Base-by-base conservation (phyloP, 2,797 vertebrate species). In the Pachyuromys duprasi region DNA sequence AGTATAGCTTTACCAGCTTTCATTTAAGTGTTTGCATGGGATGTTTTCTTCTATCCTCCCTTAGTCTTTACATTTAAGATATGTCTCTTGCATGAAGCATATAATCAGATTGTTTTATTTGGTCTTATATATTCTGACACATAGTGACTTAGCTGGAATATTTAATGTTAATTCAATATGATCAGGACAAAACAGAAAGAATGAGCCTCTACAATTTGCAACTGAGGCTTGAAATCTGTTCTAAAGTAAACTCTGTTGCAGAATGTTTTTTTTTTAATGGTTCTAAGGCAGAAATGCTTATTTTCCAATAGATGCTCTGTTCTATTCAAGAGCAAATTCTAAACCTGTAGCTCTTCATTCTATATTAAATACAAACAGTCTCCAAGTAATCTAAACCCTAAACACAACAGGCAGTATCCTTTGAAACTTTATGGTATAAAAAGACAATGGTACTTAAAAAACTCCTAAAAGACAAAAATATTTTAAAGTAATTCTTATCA, bases 51-150 rank as follows among this genome's bases (percentile, higher is more conserved):
- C 33, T 15, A 60, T 42, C n/a, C 17, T 83, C 62, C 36, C 2
- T 79, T 39, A 18, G 31, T 84, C 70, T 92, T 92, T 62, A 69
- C 57, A 62, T 70, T 92, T 88, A 76, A 75, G 33, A 88, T 81
- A 49, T 81, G 2, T 70, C n/a, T 92, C 70, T 33, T 88, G 8
- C 74, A 91, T 65, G 31, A 62, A 75, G 60, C 36, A 95, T 67
- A 67, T 49, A 82, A 91, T 60, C 57, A 9, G 26, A 53, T 75
- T 42, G 18, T 57, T 75, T 95, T 83, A 11, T 55, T 74, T 95
- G 60, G 31, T 83, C 82, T 49, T 89, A 83, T 20, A 67, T 0
- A 60, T 9, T 75, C 8, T 69, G 62, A 83, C 26, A 92, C 18
- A 75, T 67, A 69, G 60, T 82, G 49, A 88, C 36, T 92, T 53